A percentile compares a stretch with the other conserved stretches of the same genome.
Evolutionary conservation across 1,140 invertebrate species (phyloP).

Genomic region (Whitmania pigra): DNA sequence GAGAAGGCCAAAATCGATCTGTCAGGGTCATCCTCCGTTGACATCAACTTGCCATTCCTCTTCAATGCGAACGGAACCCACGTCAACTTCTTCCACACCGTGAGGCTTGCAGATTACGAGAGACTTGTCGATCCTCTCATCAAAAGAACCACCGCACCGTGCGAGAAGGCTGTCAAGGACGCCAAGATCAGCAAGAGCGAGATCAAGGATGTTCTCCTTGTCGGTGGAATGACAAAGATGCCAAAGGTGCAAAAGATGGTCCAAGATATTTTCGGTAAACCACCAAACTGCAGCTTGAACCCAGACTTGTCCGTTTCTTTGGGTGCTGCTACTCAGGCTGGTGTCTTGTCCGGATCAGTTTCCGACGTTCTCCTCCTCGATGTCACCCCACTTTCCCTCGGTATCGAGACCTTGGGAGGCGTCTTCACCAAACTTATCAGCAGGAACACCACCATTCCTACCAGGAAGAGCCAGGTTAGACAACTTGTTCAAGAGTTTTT

Average conservation of each 20-base stretch:
- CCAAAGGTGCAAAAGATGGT: constrained; percentile 91
- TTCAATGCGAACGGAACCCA: constrained; percentile 45
- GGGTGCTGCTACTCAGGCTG: constrained; percentile 82
- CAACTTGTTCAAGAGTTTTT: no score
- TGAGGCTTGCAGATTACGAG: constrained; percentile 75
- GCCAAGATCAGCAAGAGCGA: constrained; percentile 85
- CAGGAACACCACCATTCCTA: constrained; percentile 92
- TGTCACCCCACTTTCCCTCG: constrained; percentile 82
- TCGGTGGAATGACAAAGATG: constrained; percentile 98
- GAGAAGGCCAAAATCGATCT: constrained; percentile 98
- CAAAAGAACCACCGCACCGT: constrained; percentile 85
- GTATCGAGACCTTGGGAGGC: constrained; percentile 88
- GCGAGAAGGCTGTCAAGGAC: constrained; percentile 89
- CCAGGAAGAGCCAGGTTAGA: constrained; percentile 79
- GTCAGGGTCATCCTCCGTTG: constrained; percentile 82
- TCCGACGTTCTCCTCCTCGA: constrained; percentile 91
- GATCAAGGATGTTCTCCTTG: constrained; percentile 89
- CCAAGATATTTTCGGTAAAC: constrained; percentile 84
- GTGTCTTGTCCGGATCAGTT: constrained; percentile 87
- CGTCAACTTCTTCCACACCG: no score
- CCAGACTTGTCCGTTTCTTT: constrained; percentile 98
- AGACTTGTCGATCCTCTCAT: constrained; percentile 82
- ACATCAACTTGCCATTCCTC: constrained; percentile 94
- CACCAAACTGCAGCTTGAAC: constrained; percentile 79
- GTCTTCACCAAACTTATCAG: constrained; percentile 89